Percentiles rank a stretch among this genome's conserved stretches.
Conservation (phyloP, 2,888 invertebrate species). For the Blastobasis lacticolella region DNA sequence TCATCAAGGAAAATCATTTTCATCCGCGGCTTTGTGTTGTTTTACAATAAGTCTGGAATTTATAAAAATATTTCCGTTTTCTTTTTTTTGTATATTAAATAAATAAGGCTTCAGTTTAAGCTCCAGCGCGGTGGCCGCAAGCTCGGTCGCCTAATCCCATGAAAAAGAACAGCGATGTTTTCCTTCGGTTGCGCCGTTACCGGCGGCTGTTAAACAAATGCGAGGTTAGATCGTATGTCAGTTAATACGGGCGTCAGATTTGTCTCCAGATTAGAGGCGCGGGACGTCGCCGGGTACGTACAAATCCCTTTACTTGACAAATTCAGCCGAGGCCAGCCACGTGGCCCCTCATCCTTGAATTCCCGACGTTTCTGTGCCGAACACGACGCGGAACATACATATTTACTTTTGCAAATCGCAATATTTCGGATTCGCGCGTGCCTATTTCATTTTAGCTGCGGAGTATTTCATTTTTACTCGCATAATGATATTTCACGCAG, state of each 20-base stretch:
- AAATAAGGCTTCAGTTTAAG: no score
- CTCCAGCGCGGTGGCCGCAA: no score
- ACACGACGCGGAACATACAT: neutral
- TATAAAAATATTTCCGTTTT: no score
- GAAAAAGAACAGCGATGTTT: neutral
- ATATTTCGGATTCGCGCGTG: neutral
- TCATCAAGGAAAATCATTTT: no score
- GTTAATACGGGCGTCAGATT: neutral
- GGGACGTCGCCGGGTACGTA: neutral
- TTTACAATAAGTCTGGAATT: no score
- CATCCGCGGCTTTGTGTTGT: no score
- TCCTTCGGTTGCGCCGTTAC: neutral
- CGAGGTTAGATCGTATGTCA: constrained; percentile 1
- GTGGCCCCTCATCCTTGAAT: neutral
- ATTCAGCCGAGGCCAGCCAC: neutral
- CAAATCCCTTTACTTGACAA: neutral
- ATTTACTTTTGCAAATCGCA: neutral
- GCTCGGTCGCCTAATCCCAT: no score
- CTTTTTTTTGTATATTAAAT: no score
- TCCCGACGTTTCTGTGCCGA: neutral
- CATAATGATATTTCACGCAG: no score
- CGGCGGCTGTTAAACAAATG: neutral
- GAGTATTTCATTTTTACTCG: no score
- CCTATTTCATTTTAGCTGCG: no score
- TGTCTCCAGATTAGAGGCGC: neutral